Evolutionary conservation across 2,888 invertebrate genomes (phyloP).

Genomic region (Latrodectus hesperus): DNA sequence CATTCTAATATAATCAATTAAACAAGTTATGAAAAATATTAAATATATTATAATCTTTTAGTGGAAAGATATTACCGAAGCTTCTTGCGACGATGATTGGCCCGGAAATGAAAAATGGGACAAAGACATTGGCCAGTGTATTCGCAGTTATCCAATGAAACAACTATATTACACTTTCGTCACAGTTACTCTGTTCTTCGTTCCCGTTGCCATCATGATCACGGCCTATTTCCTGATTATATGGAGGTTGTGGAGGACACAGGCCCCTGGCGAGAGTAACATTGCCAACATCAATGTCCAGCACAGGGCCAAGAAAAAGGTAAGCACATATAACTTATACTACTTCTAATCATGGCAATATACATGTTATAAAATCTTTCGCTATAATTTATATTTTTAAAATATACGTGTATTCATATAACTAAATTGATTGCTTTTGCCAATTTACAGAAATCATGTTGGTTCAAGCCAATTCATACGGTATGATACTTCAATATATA

Average conservation of each 20-base stretch:
- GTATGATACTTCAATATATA: no score
- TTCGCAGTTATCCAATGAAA: slow-evolving; percentile 71
- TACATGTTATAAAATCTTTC: no score
- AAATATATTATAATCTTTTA: slow-evolving; percentile 65
- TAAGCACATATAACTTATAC: slow-evolving; percentile 14
- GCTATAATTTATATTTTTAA: no score
- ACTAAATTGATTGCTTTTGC: no score
- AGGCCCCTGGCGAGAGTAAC: slow-evolving; percentile 75
- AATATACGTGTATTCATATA: no score
- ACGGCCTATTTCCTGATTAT: slow-evolving; percentile 76
- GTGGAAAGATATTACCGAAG: slow-evolving; percentile 75
- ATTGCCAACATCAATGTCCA: slow-evolving; percentile 74
- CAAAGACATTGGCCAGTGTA: slow-evolving; percentile 62
- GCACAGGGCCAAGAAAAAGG: slow-evolving; percentile 72
- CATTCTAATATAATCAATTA: no score
- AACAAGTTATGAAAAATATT: no score
- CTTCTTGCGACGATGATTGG: slow-evolving; percentile 75
- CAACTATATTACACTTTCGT: slow-evolving; percentile 73
- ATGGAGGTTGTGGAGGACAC: slow-evolving; percentile 75
- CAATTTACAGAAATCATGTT: no score
- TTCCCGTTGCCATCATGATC: slow-evolving; percentile 76
- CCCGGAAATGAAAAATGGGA: slow-evolving; percentile 70
- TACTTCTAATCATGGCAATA: not conserved
- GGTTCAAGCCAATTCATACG: no score
- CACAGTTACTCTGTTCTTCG: slow-evolving; percentile 75